Conservation (phyloP, 1,140 invertebrate species). For the Grapholita molesta region DNA sequence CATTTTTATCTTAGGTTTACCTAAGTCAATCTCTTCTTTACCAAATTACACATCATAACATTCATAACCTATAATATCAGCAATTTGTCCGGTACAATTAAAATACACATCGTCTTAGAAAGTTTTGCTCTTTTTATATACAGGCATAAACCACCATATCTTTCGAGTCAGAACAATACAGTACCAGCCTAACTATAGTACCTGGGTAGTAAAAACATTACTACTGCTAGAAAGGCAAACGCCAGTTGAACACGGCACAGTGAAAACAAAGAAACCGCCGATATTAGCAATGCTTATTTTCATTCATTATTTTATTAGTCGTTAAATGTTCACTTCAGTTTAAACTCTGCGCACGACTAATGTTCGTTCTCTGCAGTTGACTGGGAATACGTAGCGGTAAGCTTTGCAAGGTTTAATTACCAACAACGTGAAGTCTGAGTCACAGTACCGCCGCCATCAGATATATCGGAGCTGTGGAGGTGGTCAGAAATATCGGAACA, state of each 20-base stretch:
- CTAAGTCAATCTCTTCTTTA: too few species aligned
- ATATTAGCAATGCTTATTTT: background rate
- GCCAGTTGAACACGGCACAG: background rate
- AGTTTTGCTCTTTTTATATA: background rate
- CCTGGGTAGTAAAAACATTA: background rate
- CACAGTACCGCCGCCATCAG: too few species aligned
- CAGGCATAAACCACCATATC: background rate
- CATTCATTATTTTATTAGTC: background rate
- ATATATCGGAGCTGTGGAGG: too few species aligned
- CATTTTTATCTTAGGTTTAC: too few species aligned
- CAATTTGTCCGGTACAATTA: background rate
- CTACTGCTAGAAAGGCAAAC: background rate
- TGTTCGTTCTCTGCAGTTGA: background rate
- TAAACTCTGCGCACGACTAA: background rate
- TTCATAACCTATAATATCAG: too few species aligned
- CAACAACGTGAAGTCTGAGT: background rate
- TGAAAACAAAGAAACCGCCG: background rate
- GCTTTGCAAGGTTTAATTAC: background rate
- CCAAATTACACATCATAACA: too few species aligned
- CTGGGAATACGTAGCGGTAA: background rate
- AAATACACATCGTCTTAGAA: background rate
- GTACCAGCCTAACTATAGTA: background rate
- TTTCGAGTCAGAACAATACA: background rate
- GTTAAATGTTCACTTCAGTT: background rate
- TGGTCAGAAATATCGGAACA: too few species aligned